These are phyloP conservation scores for Zosterops japonicus DNA, from an alignment of 2,113 vertebrate species.

Conservation along the genomic window DNA sequence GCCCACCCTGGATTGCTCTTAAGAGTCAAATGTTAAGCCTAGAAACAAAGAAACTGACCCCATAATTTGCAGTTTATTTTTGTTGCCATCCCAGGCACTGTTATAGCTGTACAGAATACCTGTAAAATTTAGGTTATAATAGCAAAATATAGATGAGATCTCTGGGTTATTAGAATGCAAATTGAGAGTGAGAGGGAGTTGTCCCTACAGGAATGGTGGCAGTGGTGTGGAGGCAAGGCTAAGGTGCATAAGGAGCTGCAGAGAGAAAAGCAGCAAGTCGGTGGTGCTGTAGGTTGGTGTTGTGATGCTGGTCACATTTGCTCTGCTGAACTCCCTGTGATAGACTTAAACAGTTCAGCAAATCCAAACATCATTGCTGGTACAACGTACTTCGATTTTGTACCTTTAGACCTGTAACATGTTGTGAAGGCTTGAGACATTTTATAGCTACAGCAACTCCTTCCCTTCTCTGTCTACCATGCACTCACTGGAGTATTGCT, in stretches of 20 bases:
- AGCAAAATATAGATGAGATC: neutral
- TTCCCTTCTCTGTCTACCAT: neutral
- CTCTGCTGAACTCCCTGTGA: neutral
- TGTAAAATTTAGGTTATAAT: neutral
- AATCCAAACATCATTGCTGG: neutral
- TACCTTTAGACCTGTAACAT: neutral
- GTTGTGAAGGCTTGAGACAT: neutral
- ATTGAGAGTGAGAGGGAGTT: neutral
- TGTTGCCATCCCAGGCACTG: neutral
- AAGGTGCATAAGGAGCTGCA: rapidly evolving
- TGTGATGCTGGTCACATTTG: neutral
- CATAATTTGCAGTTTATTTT: neutral
- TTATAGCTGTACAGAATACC: neutral
- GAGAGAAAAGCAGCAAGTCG: neutral
- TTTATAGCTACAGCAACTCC: neutral
- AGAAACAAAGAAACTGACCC: neutral
- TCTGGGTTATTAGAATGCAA: neutral
- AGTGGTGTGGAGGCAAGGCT: neutral
- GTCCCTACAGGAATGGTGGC: neutral
- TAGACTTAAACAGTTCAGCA: neutral
- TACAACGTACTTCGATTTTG: neutral
- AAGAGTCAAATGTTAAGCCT: neutral
- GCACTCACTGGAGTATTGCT: neutral
- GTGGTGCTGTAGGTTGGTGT: neutral
- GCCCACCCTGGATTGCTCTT: neutral